These are phyloP conservation scores for Sycophila sp. DNA, from an alignment of 1,140 invertebrate genomes.

Conservation along the genomic window DNA sequence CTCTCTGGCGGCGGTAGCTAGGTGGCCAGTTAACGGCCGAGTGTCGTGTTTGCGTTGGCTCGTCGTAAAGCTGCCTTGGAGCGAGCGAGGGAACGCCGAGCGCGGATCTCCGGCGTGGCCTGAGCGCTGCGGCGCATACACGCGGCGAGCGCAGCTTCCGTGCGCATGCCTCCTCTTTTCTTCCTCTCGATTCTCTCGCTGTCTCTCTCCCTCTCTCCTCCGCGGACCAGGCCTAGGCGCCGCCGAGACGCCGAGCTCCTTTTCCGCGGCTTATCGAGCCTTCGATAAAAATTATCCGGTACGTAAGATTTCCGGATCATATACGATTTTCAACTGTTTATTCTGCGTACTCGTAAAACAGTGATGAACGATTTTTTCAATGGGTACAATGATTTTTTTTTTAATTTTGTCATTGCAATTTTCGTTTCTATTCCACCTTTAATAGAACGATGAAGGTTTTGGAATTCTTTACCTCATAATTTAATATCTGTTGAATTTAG, in stretches of 20 bases:
- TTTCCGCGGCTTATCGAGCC: too few species aligned
- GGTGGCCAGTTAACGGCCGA: slow-evolving; percentile 56
- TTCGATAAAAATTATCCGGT: too few species aligned
- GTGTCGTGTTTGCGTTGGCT: slow-evolving; percentile 57
- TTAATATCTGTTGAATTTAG: too few species aligned
- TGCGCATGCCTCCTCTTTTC: neutral
- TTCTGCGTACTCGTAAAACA: too few species aligned
- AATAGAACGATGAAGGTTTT: too few species aligned
- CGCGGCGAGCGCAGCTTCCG: neutral
- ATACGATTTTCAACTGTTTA: too few species aligned
- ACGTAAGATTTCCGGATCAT: too few species aligned
- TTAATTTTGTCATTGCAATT: too few species aligned
- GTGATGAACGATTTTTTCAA: too few species aligned
- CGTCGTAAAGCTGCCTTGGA: slow-evolving; percentile 55
- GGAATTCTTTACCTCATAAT: too few species aligned
- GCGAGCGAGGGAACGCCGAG: slow-evolving; percentile 15
- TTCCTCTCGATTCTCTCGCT: slow-evolving; percentile 1
- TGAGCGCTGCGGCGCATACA: neutral
- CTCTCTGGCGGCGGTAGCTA: slow-evolving; percentile 50
- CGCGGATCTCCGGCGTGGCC: slow-evolving; percentile 3
- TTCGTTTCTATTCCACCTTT: too few species aligned
- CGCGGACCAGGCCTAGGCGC: neutral
- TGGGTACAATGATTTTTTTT: too few species aligned
- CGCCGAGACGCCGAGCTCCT: neutral
- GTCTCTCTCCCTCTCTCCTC: slow-evolving; percentile 34